Conservation (phyloP, 1,140 invertebrate genomes). For the Prorops nasuta region DNA sequence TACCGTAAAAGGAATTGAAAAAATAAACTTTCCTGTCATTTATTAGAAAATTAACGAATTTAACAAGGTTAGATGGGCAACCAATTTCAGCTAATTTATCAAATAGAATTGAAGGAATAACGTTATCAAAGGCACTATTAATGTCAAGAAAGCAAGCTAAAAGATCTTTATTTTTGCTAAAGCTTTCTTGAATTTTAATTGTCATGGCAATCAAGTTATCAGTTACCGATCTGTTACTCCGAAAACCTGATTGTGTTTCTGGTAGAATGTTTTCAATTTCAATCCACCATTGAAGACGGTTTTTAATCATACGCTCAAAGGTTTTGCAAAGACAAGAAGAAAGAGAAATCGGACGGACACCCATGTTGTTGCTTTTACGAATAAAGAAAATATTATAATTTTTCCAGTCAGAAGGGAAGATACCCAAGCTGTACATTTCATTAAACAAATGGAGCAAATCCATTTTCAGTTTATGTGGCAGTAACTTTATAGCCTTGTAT, state of each 20-base stretch:
- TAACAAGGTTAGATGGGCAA: conserved; percentile 2
- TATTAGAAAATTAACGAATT: conserved; percentile 1
- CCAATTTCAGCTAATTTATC: neutral
- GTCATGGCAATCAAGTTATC: neutral
- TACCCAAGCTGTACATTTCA: too few species aligned
- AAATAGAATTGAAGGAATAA: neutral
- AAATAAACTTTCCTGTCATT: neutral
- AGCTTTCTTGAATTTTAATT: neutral
- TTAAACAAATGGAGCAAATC: too few species aligned
- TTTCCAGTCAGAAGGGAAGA: too few species aligned
- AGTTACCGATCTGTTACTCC: neutral
- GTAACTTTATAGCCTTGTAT: neutral
- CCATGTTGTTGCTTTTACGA: neutral
- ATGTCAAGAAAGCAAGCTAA: neutral
- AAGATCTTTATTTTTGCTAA: neutral
- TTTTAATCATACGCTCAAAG: neutral
- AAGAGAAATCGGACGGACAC: neutral
- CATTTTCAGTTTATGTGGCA: too few species aligned
- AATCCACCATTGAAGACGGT: neutral
- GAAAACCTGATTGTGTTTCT: neutral
- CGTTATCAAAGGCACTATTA: neutral
- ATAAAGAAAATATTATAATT: too few species aligned
- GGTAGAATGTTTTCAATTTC: neutral
- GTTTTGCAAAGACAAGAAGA: neutral
- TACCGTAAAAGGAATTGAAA: too few species aligned